Evolutionary conservation across 2,113 vertebrate species (phyloP).

Genomic region (Puntigrus tetrazona): DNA sequence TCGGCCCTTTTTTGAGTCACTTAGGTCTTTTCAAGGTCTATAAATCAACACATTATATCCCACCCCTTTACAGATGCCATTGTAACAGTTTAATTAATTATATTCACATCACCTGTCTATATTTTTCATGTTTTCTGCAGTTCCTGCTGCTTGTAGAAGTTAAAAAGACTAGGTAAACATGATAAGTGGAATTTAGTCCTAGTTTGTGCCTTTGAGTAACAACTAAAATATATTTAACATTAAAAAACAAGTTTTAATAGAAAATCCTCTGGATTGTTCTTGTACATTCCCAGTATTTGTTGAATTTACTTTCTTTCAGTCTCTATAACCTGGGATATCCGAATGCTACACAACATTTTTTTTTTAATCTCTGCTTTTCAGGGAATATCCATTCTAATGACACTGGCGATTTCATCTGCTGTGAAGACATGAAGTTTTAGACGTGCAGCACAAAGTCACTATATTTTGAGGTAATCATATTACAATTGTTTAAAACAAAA

Average conservation of each 20-base stretch:
- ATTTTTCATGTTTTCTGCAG: neutral
- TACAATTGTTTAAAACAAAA: neutral
- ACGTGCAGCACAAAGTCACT: neutral
- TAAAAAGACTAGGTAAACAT: neutral
- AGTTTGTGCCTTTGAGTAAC: neutral
- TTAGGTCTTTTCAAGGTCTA: neutral
- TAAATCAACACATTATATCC: neutral
- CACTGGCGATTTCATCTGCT: neutral
- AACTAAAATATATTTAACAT: neutral
- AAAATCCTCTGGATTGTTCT: constrained; percentile 15
- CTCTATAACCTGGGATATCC: constrained; percentile 31
- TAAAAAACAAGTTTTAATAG: neutral
- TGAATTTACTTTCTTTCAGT: constrained; percentile 9
- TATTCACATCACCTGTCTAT: neutral
- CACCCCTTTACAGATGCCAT: neutral
- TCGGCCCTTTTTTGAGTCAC: neutral
- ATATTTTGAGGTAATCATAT: neutral
- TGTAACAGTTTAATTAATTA: neutral
- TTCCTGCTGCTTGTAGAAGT: neutral
- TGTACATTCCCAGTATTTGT: constrained; percentile 21
- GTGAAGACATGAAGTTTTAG: neutral
- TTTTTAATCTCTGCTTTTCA: neutral
- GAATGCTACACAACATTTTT: constrained; percentile 7
- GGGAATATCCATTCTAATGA: constrained; percentile 27
- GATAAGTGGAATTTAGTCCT: neutral